phyloP scores from a whole-genome alignment of 2,797 vertebrate genomes.

The Carapus acus region DNA sequence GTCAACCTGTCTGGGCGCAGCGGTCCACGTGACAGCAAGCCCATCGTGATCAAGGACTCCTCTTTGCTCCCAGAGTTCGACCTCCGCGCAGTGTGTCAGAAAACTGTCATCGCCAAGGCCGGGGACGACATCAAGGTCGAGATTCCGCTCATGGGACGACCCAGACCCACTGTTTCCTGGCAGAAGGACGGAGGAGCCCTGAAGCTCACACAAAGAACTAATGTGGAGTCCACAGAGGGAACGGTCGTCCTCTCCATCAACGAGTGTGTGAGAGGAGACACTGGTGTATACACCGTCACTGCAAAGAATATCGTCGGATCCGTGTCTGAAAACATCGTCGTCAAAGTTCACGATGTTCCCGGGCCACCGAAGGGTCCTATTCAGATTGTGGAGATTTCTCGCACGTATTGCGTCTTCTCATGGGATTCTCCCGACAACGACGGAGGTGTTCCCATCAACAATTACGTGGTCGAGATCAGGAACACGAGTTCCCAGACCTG shows the following conservation, averaged over 20 bases:
- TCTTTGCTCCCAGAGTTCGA: slow-evolving; percentile 90
- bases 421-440: slow-evolving; percentile 96
- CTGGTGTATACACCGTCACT: slow-evolving; percentile 84
- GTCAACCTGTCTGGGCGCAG: slow-evolving; percentile 94
- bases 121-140: slow-evolving; percentile 97
- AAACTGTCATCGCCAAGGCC: slow-evolving; percentile 88
- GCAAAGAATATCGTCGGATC: slow-evolving; percentile 93
- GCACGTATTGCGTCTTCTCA: slow-evolving; percentile 84
- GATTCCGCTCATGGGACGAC: slow-evolving; percentile 93
- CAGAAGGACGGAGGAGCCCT: slow-evolving; percentile 84
- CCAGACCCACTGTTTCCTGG: slow-evolving; percentile 90
- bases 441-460: slow-evolving; percentile 95
- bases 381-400: slow-evolving; percentile 90
- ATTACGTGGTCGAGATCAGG: slow-evolving; percentile 90
- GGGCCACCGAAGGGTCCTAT: slow-evolving; percentile 94
- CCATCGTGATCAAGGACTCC: slow-evolving; percentile 86
- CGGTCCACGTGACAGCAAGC: slow-evolving; percentile 85
- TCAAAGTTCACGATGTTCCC: slow-evolving; percentile 95
- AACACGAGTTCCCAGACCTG: slow-evolving; percentile 90
- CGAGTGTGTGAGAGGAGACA: slow-evolving; percentile 86
- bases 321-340: slow-evolving; percentile 83
- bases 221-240: slow-evolving; percentile 83
- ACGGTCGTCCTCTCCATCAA: slow-evolving; percentile 86
- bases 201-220: slow-evolving; percentile 88
- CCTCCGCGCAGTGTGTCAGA: slow-evolving; percentile 87